phyloP scores from a whole-genome alignment of 2,113 vertebrate species.

The Chiloscyllium plagiosum region DNA sequence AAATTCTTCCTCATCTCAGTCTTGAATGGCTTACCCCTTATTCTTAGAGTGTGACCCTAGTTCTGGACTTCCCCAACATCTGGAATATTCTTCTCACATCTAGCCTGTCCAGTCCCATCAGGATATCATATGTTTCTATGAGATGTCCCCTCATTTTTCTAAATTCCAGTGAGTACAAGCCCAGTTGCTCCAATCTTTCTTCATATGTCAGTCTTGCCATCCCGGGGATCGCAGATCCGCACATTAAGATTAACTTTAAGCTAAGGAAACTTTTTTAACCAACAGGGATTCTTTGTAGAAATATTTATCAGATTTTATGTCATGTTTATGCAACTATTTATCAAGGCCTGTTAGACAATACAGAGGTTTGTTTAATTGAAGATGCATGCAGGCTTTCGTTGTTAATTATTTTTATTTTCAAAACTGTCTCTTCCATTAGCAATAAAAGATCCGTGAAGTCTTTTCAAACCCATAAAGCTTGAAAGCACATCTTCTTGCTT shows the following conservation, averaged over 20 bases:
- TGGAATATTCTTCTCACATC: too few relatives aligned
- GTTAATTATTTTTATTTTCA: neutral
- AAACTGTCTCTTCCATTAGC: neutral
- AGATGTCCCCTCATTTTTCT: too few relatives aligned
- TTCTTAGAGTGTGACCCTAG: too few relatives aligned
- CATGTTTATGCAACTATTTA: neutral
- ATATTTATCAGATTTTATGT: neutral
- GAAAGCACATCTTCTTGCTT: neutral
- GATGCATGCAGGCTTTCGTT: neutral
- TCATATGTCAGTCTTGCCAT: too few relatives aligned
- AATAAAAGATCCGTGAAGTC: neutral
- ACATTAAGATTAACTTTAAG: neutral
- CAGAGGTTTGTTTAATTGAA: neutral
- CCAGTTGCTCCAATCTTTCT: too few relatives aligned
- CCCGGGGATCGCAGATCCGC: too few relatives aligned
- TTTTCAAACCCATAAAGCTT: neutral
- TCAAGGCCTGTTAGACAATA: neutral
- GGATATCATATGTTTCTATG: too few relatives aligned
- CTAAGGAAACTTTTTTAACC: neutral
- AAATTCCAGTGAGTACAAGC: too few relatives aligned
- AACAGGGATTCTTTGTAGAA: neutral
- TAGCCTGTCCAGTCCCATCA: too few relatives aligned
- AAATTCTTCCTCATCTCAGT: too few relatives aligned
- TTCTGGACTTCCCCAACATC: too few relatives aligned
- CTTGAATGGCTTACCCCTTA: too few relatives aligned